Base-by-base conservation (phyloP, 2,888 invertebrate genomes). In the Rhogogaster chlorosoma region DNA sequence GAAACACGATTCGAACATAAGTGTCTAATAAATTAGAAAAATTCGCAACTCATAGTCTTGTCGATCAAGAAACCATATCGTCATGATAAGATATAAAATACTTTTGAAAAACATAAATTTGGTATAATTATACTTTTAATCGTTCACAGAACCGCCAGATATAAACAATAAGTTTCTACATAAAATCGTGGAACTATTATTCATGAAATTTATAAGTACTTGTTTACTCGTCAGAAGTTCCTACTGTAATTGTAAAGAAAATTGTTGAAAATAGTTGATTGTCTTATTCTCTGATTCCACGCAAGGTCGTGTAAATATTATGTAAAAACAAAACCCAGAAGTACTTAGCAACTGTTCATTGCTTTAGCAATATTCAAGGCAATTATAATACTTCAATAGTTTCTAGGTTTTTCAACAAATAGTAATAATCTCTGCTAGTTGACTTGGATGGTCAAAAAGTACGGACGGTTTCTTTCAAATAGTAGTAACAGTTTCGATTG, bases 391-490 rank as follows among this genome's bases (percentile, higher is more conserved):
- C 18, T 70, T n/a, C 32, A 36, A 70, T 36, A 70, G 18, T 70
- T 70, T 2, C 36, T 70, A 70, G 7, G n/a, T 6, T n/a, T 18
- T 70, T 70, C 2, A 70, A 36, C 26, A n/a, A 70, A 32, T 36
- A 18, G 36, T 70, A 36, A 70, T 36, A 70, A 67, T 10, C 4
- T 70, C 18, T 70, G 61, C 61, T 26, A 26, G 12, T 26, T 22
- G 22, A 70, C 9, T 36, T 3, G 7, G 7, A 26, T 70, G 36
- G 5, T 70, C 32, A 70, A 36, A 36, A 70, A n/a, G 70, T 70
- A n/a, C 70, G 70, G 70, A 70, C 36, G 70, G n/a, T 70, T 70
- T 70, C 10, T 29, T 36, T 29, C 70, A 36, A n/a, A 70, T 70
- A 9, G n/a, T 70, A 36, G n/a, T 36, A 70, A 36, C 36, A 36